Evolutionary conservation across 2,888 invertebrate genomes (phyloP).

Genomic region (Ephialtes manifestator): DNA sequence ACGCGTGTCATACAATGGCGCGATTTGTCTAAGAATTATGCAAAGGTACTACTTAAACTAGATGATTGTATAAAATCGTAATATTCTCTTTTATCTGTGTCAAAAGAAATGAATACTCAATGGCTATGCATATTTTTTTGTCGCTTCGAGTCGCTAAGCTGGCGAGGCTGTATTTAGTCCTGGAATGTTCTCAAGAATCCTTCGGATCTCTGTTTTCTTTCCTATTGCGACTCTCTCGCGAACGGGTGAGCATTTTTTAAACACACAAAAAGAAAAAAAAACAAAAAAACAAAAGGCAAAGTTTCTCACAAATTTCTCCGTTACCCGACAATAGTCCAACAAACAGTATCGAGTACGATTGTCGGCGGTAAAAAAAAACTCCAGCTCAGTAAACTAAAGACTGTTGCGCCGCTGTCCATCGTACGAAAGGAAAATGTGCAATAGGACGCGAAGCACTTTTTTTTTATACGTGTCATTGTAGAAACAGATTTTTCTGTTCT

Average conservation of each 20-base stretch:
- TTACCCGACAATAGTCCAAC: slow-evolving; percentile 38
- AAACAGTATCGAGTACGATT: slow-evolving; percentile 39
- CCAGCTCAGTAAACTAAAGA: slow-evolving; percentile 44
- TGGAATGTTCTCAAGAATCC: slow-evolving; percentile 47
- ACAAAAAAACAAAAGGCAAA: neutral
- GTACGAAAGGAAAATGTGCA: slow-evolving; percentile 67
- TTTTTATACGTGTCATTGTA: slow-evolving; percentile 56
- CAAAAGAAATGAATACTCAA: slow-evolving; percentile 62
- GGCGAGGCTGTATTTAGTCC: slow-evolving; percentile 36
- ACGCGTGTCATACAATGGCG: slow-evolving; percentile 39
- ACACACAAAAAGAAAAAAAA: neutral
- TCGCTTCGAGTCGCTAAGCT: slow-evolving; percentile 38
- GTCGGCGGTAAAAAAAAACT: slow-evolving; percentile 43
- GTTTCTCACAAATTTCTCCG: slow-evolving; percentile 35
- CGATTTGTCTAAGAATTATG: slow-evolving; percentile 38
- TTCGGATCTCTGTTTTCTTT: slow-evolving; percentile 21
- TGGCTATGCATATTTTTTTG: slow-evolving; percentile 35
- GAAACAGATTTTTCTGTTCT: slow-evolving; percentile 34
- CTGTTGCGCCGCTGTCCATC: slow-evolving; percentile 43
- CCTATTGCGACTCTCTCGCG: neutral
- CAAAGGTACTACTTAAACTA: slow-evolving; percentile 46
- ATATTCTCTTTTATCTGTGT: slow-evolving; percentile 26
- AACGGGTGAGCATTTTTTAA: slow-evolving; percentile 36
- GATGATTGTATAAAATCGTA: slow-evolving; percentile 54
- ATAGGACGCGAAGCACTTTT: slow-evolving; percentile 64